Evolutionary conservation across 1,140 invertebrate species (phyloP), one percentile per base, ranked within the genome.

Genomic region (Temnothorax nylanderi): DNA sequence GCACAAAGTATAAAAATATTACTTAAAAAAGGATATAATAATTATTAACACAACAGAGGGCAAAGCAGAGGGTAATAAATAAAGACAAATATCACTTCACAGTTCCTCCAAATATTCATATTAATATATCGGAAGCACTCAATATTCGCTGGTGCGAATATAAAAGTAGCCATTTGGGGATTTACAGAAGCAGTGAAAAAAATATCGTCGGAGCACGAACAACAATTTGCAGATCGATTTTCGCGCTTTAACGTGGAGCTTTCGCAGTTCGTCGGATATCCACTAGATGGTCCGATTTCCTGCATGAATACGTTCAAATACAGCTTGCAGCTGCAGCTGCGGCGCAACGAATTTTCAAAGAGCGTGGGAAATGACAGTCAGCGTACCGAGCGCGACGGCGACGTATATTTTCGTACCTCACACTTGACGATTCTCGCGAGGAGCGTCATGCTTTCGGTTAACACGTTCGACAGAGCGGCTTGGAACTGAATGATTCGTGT

Each of bases 391-490:
- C 34, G 37, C 18, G 54, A 64, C 16, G 26, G 34, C 64, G 21
- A 69, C 54, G 18, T 8, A 49, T 75, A 60, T 81, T 41, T 37
- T 72, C 85, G 10, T 88, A 94, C 93, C 92, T 93, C 92, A 67
- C 74, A 91, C 90, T 88, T 93, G n/a, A 71, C 87, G 26, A 91
- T 85, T 86, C 87, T 94, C 58, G 85, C 86, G 54, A 94, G 89
- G 78, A 93, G 88, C 87, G 92, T 89, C 93, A 94, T 94, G 51
- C 18, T 91, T 88, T 56, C 60, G 26, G 77, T 71, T 11, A 92
- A 58, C 72, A 85, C 56, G 87, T 88, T 62, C 69, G 10, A 47
- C 54, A 7, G 54, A n/a, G 75, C 69, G 21, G 72, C 72, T 74
- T 67, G 41, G 69, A 90, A 92, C 91, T 92, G 82, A 56, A 26